These are phyloP conservation scores for Brachyptera risi DNA, from an alignment of 2,888 invertebrate genomes.

Conservation along the genomic window DNA sequence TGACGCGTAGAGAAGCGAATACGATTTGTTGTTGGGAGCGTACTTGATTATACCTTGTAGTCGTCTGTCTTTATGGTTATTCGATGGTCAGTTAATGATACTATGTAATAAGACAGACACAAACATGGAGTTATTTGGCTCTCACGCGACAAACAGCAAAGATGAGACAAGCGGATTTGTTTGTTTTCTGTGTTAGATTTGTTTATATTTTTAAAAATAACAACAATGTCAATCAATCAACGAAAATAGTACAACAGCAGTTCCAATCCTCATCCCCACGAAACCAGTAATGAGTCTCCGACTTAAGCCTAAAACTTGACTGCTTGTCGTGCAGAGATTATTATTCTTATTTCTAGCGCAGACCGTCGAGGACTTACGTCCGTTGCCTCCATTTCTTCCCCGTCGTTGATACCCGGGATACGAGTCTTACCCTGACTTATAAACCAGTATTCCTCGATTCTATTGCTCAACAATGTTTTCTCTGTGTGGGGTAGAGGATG, in stretches of 20 bases:
- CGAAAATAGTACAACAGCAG: background rate
- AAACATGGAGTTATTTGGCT: slow-evolving; percentile 5
- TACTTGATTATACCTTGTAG: too few relatives aligned
- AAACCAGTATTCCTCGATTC: slow-evolving; percentile 83
- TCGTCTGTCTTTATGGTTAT: too few relatives aligned
- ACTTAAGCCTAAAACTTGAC: background rate
- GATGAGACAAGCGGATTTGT: slow-evolving; percentile 5
- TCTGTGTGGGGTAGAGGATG: slow-evolving; percentile 55
- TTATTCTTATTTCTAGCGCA: too few relatives aligned
- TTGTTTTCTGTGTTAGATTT: background rate
- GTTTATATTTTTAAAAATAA: background rate
- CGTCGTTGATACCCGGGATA: slow-evolving; percentile 94
- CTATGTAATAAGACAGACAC: too few relatives aligned
- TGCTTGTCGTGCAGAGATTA: slow-evolving; percentile 9
- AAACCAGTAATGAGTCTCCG: background rate
- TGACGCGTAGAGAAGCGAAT: too few relatives aligned
- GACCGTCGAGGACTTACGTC: slow-evolving; percentile 67
- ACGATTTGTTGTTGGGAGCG: too few relatives aligned
- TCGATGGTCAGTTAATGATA: too few relatives aligned
- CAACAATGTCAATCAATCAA: background rate
- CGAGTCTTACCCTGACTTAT: slow-evolving; percentile 92
- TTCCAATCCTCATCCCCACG: slow-evolving; percentile 18
- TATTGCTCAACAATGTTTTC: slow-evolving; percentile 74
- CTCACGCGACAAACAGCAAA: slow-evolving; percentile 20
- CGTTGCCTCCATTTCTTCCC: slow-evolving; percentile 78